These are phyloP conservation scores for Xiphophorus birchmanni DNA, from an alignment of 2,797 vertebrate species.

Conservation along the genomic window DNA sequence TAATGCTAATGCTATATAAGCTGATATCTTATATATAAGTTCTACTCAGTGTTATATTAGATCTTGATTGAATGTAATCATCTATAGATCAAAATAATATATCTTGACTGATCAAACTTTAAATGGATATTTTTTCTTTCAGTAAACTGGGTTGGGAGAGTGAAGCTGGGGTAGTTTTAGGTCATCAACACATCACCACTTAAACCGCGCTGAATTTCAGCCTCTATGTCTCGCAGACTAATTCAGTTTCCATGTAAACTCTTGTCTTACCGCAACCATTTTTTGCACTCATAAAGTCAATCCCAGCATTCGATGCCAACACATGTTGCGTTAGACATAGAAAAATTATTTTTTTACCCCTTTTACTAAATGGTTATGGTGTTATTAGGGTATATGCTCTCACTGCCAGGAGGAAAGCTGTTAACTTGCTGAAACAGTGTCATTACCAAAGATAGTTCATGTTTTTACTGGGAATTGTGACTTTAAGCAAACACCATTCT, in stretches of 20 bases:
- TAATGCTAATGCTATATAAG: not conserved
- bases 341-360: not conserved
- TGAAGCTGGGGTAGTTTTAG: not conserved
- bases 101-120: not conserved
- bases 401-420: slow-evolving; percentile 12
- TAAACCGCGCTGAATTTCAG: not conserved
- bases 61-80: not conserved
- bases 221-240: not conserved
- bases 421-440: slow-evolving; percentile 19
- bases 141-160: not conserved
- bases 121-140: not conserved
- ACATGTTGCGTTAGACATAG: not conserved
- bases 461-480: slow-evolving; percentile 32
- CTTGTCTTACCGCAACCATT: slow-evolving; percentile 11
- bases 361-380: not conserved
- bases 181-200: no score
- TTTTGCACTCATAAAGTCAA: not conserved
- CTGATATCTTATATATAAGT: not conserved
- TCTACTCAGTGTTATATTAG: not conserved
- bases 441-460: slow-evolving; percentile 29
- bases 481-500: slow-evolving; percentile 25
- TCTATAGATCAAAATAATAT: not conserved
- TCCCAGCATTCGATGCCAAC: not conserved
- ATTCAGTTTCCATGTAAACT: not conserved
- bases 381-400: not conserved